Evolutionary conservation across 2,797 vertebrate genomes (phyloP).

Genomic region (Graptemys geographica): DNA sequence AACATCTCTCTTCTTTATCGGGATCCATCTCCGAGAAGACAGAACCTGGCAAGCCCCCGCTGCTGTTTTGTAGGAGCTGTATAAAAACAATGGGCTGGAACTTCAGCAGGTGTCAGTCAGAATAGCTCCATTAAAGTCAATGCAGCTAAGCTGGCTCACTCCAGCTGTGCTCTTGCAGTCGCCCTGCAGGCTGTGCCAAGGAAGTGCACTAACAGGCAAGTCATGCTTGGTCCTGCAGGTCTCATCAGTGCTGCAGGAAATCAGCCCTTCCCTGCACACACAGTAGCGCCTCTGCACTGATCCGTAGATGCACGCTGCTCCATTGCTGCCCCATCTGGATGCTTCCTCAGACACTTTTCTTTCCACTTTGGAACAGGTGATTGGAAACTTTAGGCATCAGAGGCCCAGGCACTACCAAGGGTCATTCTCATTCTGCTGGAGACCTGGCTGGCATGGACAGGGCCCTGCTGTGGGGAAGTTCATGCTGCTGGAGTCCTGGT

Average conservation of each 20-base stretch:
- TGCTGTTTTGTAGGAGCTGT: background rate
- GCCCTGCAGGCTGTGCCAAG: background rate
- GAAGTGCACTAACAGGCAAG: too few species aligned
- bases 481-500: background rate
- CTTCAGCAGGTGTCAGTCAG: background rate
- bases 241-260: background rate
- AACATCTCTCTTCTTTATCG: background rate
- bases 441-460: background rate
- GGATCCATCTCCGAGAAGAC: background rate
- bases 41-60: background rate
- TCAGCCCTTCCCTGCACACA: background rate
- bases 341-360: background rate
- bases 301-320: too few species aligned
- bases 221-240: too few species aligned
- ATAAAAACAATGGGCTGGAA: background rate
- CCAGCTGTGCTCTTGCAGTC: background rate
- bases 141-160: background rate
- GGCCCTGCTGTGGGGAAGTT: background rate
- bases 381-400: background rate
- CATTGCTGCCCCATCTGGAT: background rate
- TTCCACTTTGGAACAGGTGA: background rate
- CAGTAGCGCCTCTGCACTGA: background rate
- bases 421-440: background rate
- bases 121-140: background rate
- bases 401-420: background rate